These are phyloP conservation scores for Schrankia costaestrigalis DNA, from an alignment of 2,888 invertebrate species.

Conservation along the genomic window DNA sequence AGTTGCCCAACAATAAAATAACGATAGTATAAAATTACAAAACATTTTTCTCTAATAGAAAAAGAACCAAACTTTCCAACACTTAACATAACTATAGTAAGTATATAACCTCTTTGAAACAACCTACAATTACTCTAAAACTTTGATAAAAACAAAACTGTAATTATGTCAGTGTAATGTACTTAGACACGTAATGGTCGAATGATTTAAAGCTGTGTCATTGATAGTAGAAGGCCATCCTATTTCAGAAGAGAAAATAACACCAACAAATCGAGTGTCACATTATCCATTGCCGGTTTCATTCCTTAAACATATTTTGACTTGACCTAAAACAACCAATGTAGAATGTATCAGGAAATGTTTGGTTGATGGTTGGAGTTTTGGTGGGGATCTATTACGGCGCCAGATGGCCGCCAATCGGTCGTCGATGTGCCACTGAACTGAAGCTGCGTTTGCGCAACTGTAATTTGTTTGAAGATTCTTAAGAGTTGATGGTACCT, in stretches of 20 bases:
- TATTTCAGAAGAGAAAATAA: conserved; percentile 8
- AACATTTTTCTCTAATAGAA: too few species aligned
- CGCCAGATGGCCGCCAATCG: conserved; percentile 54
- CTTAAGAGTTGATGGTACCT: conserved; percentile 34
- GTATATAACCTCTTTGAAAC: background rate
- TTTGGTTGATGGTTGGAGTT: conserved; percentile 7
- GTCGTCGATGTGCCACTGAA: conserved; percentile 42
- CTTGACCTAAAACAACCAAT: conserved; percentile 9
- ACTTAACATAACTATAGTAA: conserved; percentile 5
- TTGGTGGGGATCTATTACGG: conserved; percentile 23
- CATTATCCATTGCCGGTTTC: conserved; percentile 9
- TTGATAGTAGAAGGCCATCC: conserved; percentile 29
- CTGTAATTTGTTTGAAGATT: conserved; percentile 25
- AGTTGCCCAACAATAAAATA: too few species aligned
- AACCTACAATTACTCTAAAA: conserved; percentile 5
- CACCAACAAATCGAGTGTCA: background rate
- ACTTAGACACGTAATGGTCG: conserved; percentile 24
- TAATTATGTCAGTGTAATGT: conserved; percentile 20
- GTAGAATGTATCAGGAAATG: conserved; percentile 5
- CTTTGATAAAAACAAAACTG: conserved; percentile 16
- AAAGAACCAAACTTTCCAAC: too few species aligned
- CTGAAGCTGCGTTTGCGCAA: conserved; percentile 50
- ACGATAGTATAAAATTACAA: too few species aligned
- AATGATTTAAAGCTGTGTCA: conserved; percentile 30
- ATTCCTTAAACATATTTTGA: background rate